Percentiles rank a stretch among this genome's conserved stretches.
Conservation (phyloP, 1,140 invertebrate genomes). For the Heliconius congener region DNA sequence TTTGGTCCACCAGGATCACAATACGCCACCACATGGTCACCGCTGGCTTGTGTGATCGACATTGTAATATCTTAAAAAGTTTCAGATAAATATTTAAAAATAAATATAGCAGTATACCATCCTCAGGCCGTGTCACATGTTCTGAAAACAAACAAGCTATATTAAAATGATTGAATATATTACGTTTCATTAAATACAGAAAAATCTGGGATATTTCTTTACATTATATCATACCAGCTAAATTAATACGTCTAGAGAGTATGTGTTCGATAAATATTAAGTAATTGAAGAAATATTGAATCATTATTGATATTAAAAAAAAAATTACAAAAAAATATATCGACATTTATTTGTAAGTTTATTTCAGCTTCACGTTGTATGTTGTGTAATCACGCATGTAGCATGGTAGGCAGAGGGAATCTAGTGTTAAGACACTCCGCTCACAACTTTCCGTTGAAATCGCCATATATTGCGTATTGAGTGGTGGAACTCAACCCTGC, state of each 20-base stretch:
- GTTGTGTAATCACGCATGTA: too few species aligned
- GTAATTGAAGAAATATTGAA: background rate
- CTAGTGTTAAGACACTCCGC: too few species aligned
- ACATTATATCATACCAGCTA: background rate
- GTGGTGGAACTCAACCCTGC: too few species aligned
- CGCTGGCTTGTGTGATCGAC: constrained; percentile 44
- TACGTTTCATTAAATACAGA: background rate
- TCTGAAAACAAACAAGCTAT: constrained; percentile 38
- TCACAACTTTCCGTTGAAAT: too few species aligned
- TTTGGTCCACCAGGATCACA: constrained; percentile 71
- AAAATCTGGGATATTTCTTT: too few species aligned
- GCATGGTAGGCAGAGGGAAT: too few species aligned
- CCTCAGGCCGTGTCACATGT: constrained; percentile 27
- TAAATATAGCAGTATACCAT: background rate
- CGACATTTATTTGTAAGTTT: too few species aligned
- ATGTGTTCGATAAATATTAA: background rate
- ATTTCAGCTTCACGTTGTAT: too few species aligned
- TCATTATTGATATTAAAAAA: background rate
- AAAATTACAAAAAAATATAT: background rate
- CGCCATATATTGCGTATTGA: too few species aligned
- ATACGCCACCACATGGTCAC: constrained; percentile 53
- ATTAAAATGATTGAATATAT: constrained; percentile 1
- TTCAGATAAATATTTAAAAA: constrained; percentile 9
- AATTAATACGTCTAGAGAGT: background rate
- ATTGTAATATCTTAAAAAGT: constrained; percentile 38